Percentiles rank a stretch among this genome's conserved stretches.
Conservation (phyloP, 2,797 vertebrate genomes). For the Lepus oiostolus region DNA sequence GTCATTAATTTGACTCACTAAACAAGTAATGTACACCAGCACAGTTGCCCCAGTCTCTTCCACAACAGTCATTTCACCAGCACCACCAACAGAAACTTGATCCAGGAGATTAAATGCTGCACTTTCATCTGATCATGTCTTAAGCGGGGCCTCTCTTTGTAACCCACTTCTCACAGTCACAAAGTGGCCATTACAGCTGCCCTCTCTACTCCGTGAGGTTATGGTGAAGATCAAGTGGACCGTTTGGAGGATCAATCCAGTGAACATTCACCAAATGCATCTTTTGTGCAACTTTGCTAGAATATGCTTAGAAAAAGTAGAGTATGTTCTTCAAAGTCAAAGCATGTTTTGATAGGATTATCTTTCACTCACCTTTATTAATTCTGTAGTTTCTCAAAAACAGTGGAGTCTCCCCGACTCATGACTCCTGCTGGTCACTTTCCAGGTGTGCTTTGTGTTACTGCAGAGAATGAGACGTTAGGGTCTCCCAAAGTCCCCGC, state of each 20-base stretch:
- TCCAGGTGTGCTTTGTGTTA: background rate
- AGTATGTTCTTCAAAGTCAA: background rate
- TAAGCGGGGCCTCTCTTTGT: background rate
- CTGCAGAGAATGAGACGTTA: background rate
- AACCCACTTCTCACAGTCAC: background rate
- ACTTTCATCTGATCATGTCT: background rate
- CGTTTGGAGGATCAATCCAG: background rate
- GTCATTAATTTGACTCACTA: background rate
- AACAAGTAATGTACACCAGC: background rate
- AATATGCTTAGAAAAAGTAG: background rate
- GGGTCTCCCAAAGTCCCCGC: background rate
- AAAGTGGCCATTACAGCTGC: background rate
- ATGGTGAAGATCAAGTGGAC: background rate
- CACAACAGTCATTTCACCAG: background rate
- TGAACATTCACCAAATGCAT: background rate
- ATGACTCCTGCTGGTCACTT: background rate
- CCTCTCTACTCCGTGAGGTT: background rate
- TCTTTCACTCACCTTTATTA: background rate
- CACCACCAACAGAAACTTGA: background rate
- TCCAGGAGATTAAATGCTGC: background rate
- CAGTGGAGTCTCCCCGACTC: background rate
- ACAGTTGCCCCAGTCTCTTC: rapidly evolving
- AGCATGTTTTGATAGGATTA: background rate
- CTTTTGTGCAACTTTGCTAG: background rate
- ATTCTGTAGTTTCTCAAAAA: background rate